These are phyloP conservation scores for Pipistrellus pygmaeus DNA, from an alignment of 2,797 vertebrate genomes.

Conservation along the genomic window DNA sequence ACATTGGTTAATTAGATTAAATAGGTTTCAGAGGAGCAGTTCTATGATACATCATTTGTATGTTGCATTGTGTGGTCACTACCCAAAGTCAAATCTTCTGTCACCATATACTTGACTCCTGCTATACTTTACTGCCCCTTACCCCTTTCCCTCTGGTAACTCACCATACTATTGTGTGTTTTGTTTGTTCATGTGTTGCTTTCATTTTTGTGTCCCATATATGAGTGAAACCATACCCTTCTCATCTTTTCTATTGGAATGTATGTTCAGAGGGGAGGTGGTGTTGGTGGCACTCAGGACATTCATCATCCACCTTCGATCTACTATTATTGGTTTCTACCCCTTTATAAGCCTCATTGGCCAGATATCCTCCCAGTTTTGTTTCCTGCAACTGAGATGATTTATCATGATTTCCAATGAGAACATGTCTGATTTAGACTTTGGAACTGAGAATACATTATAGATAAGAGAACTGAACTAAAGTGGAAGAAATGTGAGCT, in stretches of 20 bases:
- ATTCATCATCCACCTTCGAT: background rate
- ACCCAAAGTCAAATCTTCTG: background rate
- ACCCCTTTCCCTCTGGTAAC: background rate
- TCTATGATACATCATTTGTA: background rate
- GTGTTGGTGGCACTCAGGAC: background rate
- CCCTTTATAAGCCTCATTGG: background rate
- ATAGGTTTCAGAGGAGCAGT: background rate
- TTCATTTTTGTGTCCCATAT: background rate
- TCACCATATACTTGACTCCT: background rate
- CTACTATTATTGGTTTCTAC: background rate
- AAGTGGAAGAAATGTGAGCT: conserved; percentile 36
- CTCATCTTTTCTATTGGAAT: background rate
- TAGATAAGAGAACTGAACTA: background rate
- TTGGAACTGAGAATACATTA: background rate
- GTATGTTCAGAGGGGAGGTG: background rate
- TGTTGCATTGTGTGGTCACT: background rate
- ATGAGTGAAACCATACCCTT: background rate
- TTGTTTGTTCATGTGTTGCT: background rate
- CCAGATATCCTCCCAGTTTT: background rate
- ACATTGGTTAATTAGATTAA: background rate
- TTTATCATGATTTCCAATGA: conserved; percentile 32
- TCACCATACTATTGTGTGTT: background rate
- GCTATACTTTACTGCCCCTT: background rate
- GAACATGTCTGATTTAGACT: background rate
- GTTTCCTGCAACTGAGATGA: background rate